Evolutionary conservation across 2,797 vertebrate genomes (phyloP).

Genomic region (Podarcis siculus): DNA sequence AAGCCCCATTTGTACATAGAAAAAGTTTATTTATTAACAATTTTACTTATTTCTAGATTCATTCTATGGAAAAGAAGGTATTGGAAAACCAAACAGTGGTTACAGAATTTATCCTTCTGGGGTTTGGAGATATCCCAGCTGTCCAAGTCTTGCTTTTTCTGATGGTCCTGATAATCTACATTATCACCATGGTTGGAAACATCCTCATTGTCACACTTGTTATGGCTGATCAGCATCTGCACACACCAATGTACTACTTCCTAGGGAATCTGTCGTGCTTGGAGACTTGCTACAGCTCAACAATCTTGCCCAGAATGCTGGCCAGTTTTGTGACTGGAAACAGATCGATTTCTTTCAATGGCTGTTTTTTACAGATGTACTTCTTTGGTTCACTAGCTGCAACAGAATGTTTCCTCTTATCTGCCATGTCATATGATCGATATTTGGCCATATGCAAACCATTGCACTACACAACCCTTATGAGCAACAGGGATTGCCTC

Average conservation of each 20-base stretch:
- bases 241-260: slow-evolving; percentile 71
- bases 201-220: slow-evolving; percentile 66
- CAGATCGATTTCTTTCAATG: slow-evolving; percentile 58
- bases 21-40: neutral
- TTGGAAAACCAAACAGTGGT: slow-evolving; percentile 58
- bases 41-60: neutral
- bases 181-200: slow-evolving; percentile 64
- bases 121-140: slow-evolving; percentile 50
- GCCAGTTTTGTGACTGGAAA: slow-evolving; percentile 44
- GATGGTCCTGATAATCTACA: slow-evolving; percentile 57
- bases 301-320: slow-evolving; percentile 68
- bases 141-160: slow-evolving; percentile 57
- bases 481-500: slow-evolving; percentile 31
- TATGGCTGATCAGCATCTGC: slow-evolving; percentile 58
- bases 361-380: slow-evolving; percentile 45
- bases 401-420: slow-evolving; percentile 32
- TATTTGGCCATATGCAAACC: slow-evolving; percentile 54
- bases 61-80: neutral
- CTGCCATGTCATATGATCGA: slow-evolving; percentile 50
- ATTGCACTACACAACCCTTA: slow-evolving; percentile 36
- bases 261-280: slow-evolving; percentile 66
- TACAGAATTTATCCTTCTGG: slow-evolving; percentile 61
- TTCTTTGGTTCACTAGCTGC: slow-evolving; percentile 1
- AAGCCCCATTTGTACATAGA: too few relatives aligned
- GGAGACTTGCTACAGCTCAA: slow-evolving; percentile 67